phyloP scores from a whole-genome alignment of 2,113 vertebrate genomes.

The Myotis davidii region DNA sequence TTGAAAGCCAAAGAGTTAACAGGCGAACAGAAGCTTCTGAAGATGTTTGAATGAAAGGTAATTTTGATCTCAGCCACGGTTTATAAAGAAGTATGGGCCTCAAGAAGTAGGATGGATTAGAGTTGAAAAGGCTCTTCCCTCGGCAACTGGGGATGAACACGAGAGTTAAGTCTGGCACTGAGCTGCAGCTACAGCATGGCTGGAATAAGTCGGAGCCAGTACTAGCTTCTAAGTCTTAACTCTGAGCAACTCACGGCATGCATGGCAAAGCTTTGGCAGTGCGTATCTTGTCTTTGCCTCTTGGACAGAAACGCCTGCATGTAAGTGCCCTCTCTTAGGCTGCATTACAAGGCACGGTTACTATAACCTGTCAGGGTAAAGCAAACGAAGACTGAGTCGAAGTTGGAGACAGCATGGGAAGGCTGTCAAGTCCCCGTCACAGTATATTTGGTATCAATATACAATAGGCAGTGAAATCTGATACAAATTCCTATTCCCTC shows the following conservation, averaged over 20 bases:
- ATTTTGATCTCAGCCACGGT: background rate
- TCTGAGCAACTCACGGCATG: background rate
- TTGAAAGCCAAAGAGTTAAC: background rate
- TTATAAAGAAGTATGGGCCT: background rate
- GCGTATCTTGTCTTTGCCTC: background rate
- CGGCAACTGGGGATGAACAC: background rate
- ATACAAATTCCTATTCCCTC: background rate
- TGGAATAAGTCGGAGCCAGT: background rate
- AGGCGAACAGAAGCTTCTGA: background rate
- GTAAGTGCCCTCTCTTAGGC: background rate
- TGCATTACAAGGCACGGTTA: background rate
- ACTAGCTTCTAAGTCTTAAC: background rate
- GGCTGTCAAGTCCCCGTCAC: background rate
- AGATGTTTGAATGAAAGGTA: background rate
- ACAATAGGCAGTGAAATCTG: background rate
- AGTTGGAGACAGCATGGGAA: background rate
- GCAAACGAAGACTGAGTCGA: background rate
- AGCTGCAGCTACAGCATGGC: background rate
- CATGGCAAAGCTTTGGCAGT: background rate
- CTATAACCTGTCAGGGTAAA: background rate
- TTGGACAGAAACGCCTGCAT: background rate
- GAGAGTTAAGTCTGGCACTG: background rate
- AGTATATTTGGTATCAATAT: accelerated
- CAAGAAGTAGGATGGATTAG: background rate
- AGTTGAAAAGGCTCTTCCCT: background rate